phyloP scores from a whole-genome alignment of 2,113 vertebrate genomes.

The Proteles cristata region DNA sequence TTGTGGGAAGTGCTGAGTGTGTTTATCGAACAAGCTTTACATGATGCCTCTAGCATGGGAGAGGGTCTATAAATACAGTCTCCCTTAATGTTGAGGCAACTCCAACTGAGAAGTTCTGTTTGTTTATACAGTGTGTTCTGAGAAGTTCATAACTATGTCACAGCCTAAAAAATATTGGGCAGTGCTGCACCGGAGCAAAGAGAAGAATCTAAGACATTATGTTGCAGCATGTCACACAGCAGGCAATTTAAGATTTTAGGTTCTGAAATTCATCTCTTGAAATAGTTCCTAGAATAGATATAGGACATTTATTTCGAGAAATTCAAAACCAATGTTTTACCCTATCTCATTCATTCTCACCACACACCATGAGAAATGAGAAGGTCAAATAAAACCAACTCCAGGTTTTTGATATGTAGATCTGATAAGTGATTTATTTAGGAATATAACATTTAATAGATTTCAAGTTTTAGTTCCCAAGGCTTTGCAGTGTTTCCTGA shows the following conservation, averaged over 20 bases:
- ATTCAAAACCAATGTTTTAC: slow-evolving; percentile 53
- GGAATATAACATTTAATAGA: neutral
- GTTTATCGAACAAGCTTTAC: neutral
- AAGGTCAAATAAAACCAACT: neutral
- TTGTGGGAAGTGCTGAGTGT: neutral
- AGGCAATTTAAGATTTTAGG: slow-evolving; percentile 53
- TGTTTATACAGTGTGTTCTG: slow-evolving; percentile 19
- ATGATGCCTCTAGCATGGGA: neutral
- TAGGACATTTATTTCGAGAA: slow-evolving; percentile 57
- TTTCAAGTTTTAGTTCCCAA: neutral
- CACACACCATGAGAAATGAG: neutral
- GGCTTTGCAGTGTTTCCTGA: neutral
- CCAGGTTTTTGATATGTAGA: neutral
- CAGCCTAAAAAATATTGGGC: slow-evolving; percentile 53
- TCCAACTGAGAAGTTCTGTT: slow-evolving; percentile 34
- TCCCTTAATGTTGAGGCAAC: neutral
- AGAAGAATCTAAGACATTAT: slow-evolving; percentile 28
- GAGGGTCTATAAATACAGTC: slow-evolving; percentile 23
- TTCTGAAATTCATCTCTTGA: slow-evolving; percentile 66
- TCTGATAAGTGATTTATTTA: neutral
- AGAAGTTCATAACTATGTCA: slow-evolving; percentile 65
- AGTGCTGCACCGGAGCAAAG: neutral
- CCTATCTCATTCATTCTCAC: slow-evolving; percentile 6
- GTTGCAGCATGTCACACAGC: neutral
- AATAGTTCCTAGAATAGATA: slow-evolving; percentile 52